phyloP scores from a whole-genome alignment of 30 jellyfish, hydroid and myxozoan genomes.

The Aurelia aurita complex sp. Pacific region DNA sequence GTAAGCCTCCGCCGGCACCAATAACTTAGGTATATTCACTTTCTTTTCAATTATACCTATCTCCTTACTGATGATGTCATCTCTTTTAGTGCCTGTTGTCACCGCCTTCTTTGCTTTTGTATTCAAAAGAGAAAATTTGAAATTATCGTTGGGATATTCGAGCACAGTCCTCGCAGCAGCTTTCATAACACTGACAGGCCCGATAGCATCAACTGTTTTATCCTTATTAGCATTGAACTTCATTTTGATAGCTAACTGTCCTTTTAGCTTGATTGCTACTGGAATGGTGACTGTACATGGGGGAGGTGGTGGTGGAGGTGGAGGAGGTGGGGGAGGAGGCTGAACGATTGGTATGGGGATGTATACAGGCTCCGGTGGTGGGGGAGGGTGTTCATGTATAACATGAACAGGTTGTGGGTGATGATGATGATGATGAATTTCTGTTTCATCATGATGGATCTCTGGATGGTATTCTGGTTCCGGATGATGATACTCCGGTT shows the following conservation, averaged over 20 bases:
- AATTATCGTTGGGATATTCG: slow-evolving; percentile 46
- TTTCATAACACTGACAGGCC: slow-evolving; percentile 79
- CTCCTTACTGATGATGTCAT: slow-evolving; percentile 8
- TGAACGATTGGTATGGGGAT: slow-evolving; percentile 65
- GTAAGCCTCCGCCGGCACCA: slow-evolving; percentile 89
- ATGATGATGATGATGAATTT: slow-evolving; percentile 68
- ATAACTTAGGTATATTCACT: slow-evolving; percentile 69
- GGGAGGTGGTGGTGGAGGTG: slow-evolving; percentile 99
- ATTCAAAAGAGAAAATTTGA: slow-evolving; percentile 4
- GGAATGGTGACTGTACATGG: slow-evolving; percentile 99
- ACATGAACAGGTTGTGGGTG: slow-evolving; percentile 78
- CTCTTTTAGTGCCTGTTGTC: slow-evolving; percentile 38
- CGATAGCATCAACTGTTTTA: slow-evolving; percentile 93
- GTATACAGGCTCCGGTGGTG: slow-evolving; percentile 78
- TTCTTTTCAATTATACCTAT: slow-evolving; percentile 63
- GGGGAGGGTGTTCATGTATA: slow-evolving; percentile 86
- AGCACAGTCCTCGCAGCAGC: slow-evolving; percentile 71
- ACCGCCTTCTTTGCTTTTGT: not conserved
- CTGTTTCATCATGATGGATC: slow-evolving; percentile 33
- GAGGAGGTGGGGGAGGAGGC: slow-evolving; percentile 89
- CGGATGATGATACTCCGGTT: slow-evolving; percentile 33
- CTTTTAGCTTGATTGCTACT: slow-evolving; percentile 94
- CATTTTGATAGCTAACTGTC: slow-evolving; percentile 92
- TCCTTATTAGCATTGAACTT: slow-evolving; percentile 93
- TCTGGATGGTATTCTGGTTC: slow-evolving; percentile 54